These are phyloP conservation scores for Eumerus sabulonum DNA, from an alignment of 2,888 invertebrate species.

Conservation along the genomic window DNA sequence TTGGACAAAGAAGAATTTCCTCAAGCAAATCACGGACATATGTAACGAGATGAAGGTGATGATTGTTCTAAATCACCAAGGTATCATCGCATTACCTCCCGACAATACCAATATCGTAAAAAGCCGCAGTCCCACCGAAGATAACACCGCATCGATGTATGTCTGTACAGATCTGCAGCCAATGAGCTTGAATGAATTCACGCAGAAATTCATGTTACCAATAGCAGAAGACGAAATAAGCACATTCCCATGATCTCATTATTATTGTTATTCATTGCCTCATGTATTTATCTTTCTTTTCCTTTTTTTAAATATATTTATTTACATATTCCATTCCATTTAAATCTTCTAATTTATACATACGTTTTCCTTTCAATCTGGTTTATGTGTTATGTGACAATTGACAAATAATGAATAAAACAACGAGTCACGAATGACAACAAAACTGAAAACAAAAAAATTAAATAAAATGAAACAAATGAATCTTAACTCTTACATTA, in stretches of 20 bases:
- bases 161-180: conserved; percentile 3
- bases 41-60: conserved; percentile 38
- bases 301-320: conserved; percentile 65
- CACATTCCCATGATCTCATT: not conserved
- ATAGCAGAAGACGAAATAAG: too few relatives aligned
- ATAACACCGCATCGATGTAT: not conserved
- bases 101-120: conserved; percentile 34
- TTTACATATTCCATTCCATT: conserved; percentile 64
- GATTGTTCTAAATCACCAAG: conserved; percentile 39
- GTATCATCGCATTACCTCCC: conserved; percentile 16
- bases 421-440: conserved; percentile 62
- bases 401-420: conserved; percentile 63
- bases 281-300: conserved; percentile 57
- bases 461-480: conserved; percentile 53
- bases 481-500: conserved; percentile 55
- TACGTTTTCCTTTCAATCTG: conserved; percentile 23
- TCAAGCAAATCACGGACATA: conserved; percentile 40
- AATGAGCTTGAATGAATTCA: conserved; percentile 12
- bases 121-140: not conserved
- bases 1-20: conserved; percentile 33
- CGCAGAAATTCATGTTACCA: not conserved
- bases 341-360: conserved; percentile 65
- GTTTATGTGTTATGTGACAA: conserved; percentile 38
- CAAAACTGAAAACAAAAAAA: conserved; percentile 55
- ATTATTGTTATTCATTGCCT: conserved; percentile 52